Evolutionary conservation across 2,888 invertebrate genomes (phyloP).

Genomic region (Chromoteleia sp.): DNA sequence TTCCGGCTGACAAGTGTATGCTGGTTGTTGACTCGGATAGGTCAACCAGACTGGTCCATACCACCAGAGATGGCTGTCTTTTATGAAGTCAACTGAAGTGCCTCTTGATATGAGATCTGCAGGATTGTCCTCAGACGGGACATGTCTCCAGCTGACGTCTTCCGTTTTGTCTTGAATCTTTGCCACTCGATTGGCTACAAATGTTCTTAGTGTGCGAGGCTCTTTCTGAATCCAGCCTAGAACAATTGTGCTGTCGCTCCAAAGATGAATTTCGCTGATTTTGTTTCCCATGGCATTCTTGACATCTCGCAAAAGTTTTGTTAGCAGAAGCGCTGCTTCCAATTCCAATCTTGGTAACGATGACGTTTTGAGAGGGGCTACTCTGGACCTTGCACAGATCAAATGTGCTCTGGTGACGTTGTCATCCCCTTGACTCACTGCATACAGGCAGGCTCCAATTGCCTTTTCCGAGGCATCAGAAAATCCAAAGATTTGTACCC

Average conservation of each 20-base stretch:
- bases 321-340: neutral
- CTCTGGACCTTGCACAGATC: neutral
- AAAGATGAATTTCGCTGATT: neutral
- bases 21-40: no score
- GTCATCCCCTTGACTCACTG: neutral
- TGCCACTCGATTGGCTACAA: conserved; percentile 4
- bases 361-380: neutral
- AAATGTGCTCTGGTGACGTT: neutral
- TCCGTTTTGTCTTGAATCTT: conserved; percentile 1
- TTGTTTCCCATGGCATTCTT: neutral
- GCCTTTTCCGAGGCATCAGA: conserved; percentile 8
- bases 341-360: neutral
- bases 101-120: neutral
- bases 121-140: conserved; percentile 2
- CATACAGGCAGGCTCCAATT: conserved; percentile 7
- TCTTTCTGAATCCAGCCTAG: conserved; percentile 5
- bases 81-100: no score
- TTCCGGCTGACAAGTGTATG: no score
- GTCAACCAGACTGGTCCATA: neutral
- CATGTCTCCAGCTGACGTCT: neutral
- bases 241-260: conserved; percentile 4
- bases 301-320: neutral
- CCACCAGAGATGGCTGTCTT: conserved; percentile 2
- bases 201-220: neutral
- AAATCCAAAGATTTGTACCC: neutral